Base-by-base conservation (phyloP, 2,888 invertebrate species). In the Ophion slaviceki region DNA sequence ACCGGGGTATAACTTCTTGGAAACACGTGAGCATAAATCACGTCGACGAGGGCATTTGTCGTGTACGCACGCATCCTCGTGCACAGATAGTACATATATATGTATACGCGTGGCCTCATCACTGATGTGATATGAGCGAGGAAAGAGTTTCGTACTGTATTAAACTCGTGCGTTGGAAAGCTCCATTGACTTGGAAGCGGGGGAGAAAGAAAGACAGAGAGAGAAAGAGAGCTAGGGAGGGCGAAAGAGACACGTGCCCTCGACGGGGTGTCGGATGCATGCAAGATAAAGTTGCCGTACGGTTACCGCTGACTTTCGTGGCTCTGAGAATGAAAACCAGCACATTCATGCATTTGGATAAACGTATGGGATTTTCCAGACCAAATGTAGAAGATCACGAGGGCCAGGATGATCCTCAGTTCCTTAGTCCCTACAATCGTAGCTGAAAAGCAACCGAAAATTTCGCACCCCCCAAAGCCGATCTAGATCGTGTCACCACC, bases 181-280 rank as follows among this genome's bases (percentile, higher is more conserved):
- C 81, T 79, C 71, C 75, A 80, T 79, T 81, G 80, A 86, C 74
- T 75, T 32, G 83, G 76, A 68, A 79, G 67, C 57, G 78, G 66
- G 62, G 36, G 40, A 45, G 47, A 47, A 59, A 2, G n/a, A 64
- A 59, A 53, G n/a, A 64, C 67, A 81, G 68, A 53, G 80, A 77
- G 36, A 7, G 36, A 57, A 68, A 77, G 75, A 70, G 71, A 71
- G 70, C 66, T 67, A 72, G 59, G 61, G 45, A 64, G 82, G 71
- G 74, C 80, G 70, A 85, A 32, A 79, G 40, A 84, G 82, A 87
- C 82, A 86, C 88, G 87, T 87, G 88, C 84, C 86, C 84, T 66
- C 83, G 86, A 87, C 87, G 89, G 91, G 89, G 91, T 91, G 90
- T 90, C 90, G 90, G 91, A 91, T 91, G 90, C 91, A 90, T 88